phyloP scores from a whole-genome alignment of 2,113 vertebrate species.

The Phainopepla nitens region DNA sequence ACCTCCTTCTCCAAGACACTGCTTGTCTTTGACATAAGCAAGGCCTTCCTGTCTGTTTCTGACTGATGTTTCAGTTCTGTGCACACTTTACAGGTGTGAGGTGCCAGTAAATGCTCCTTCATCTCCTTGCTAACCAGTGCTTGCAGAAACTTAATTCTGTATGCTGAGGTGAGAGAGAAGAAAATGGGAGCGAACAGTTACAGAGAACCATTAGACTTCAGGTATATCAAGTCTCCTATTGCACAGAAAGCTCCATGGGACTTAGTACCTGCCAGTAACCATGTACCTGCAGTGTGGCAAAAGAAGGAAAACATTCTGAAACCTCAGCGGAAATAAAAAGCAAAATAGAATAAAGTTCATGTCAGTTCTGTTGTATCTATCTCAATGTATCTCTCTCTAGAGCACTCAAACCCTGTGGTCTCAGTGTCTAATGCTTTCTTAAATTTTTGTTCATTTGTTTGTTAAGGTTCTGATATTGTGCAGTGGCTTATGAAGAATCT shows the following conservation, averaged over 20 bases:
- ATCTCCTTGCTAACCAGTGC: background rate
- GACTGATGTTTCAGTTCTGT: background rate
- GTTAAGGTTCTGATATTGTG: conserved; percentile 88
- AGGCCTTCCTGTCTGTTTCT: background rate
- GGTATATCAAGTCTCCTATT: background rate
- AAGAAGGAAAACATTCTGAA: background rate
- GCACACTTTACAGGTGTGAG: background rate
- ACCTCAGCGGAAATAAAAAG: background rate
- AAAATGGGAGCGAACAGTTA: background rate
- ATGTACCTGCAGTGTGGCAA: background rate
- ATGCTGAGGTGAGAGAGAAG: background rate
- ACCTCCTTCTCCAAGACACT: background rate
- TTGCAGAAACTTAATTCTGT: background rate
- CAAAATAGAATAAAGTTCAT: background rate
- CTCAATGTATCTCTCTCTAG: background rate
- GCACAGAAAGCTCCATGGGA: background rate
- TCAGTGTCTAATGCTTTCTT: background rate
- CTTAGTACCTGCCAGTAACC: background rate
- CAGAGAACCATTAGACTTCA: background rate
- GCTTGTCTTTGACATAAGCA: background rate
- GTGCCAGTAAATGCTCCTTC: background rate
- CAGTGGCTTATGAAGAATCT: conserved; percentile 97
- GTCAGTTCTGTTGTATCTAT: background rate
- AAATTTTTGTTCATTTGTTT: conserved; percentile 2
- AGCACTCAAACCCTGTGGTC: background rate